Base-by-base conservation (phyloP, 2,797 vertebrate genomes). In the Rhinoraja longicauda region DNA sequence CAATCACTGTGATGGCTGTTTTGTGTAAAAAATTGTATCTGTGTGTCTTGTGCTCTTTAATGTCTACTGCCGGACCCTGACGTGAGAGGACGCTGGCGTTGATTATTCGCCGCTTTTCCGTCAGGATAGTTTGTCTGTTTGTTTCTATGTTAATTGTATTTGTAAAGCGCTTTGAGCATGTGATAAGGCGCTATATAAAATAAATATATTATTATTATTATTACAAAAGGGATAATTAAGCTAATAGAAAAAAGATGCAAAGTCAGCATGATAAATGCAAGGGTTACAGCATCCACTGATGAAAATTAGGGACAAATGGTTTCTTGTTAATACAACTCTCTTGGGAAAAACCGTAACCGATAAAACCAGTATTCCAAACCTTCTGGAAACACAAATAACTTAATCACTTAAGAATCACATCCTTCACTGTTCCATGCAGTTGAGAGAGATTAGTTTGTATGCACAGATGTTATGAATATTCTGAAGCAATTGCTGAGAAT, bases 381-480 rank as follows among this genome's bases (percentile, higher is more conserved):
- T 70, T 17, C 8, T 21, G 7, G 59, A 90, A 90, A 21, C 86
- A 39, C 62, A 90, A 70, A 67, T 53, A 73, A 70, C 7, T 12
- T 53, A 90, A 39, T 70, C 64, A 39, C 36, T 70, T 39, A 67
- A 2, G 32, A 36, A 70, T 53, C 70, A 73, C 5, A 45, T 75
- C 75, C 90, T 75, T 75, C 73, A 92, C 70, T 75, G 67, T n/a
- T 75, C 26, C n/a, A 13, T 92, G 70, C 4, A 45, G 39, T 92
- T 92, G 12, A 57, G 13, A 92, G 64, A 70, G 70, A 75, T 73
- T 92, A 73, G 12, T 92, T 92, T 29, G 72, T 53, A 53, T 53
- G 32, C 39, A 53, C 70, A 91, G 70, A 91, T 88, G 59, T 88
- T 57, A 53, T 72, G 72, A 72, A 75, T 92, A 92, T 92, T 45